Evolutionary conservation across 2,888 invertebrate species (phyloP), one percentile per base, ranked within the genome.

Genomic region (Ditula angustiorana): DNA sequence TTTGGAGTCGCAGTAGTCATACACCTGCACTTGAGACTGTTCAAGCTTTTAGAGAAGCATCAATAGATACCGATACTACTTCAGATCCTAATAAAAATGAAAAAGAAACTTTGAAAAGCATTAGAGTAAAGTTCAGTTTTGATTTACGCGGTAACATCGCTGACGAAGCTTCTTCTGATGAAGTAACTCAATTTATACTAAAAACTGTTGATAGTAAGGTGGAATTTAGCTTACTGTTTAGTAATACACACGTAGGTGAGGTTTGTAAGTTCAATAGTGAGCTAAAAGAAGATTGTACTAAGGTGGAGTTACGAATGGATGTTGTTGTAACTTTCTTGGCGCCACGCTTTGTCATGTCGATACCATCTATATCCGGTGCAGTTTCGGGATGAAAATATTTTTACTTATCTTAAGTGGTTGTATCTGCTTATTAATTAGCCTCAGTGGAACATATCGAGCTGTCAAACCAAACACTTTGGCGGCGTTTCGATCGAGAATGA

Each of bases 331-430:
- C 71, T 82, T 81, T 83, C 78, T 72, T 88, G 90, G 92, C 92
- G 92, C 92, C 90, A 86, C 81, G 90, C 92, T 89, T 90, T 92
- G 91, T 91, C 92, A 91, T 91, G 86, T 82, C 86, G 91, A 92
- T 92, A 86, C 83, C 74, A 92, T 92, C 92, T 88, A 86, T 88
- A 88, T 92, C 92, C 92, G 92, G 90, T 90, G 89, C 85, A 86
- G 89, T 89, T 92, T 92, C 83, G 87, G 91, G 91, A 90, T 90
- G 91, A 90, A 92, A 92, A 91, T 90, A 91, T 92, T 92, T 90
- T 89, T 86, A 90, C 88, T 91, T 91, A 92, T 92, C 92, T 90
- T 90, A 92, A 92, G 92, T 92, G 92, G 90, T 87, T 92, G 91
- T 91, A 92, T 92, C 92, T 92, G 91, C 85, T 92, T 91, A 92